These are phyloP conservation scores for Luidia sarsii DNA, from an alignment of 53 echinoderm and acorn worm species.

Conservation along the genomic window DNA sequence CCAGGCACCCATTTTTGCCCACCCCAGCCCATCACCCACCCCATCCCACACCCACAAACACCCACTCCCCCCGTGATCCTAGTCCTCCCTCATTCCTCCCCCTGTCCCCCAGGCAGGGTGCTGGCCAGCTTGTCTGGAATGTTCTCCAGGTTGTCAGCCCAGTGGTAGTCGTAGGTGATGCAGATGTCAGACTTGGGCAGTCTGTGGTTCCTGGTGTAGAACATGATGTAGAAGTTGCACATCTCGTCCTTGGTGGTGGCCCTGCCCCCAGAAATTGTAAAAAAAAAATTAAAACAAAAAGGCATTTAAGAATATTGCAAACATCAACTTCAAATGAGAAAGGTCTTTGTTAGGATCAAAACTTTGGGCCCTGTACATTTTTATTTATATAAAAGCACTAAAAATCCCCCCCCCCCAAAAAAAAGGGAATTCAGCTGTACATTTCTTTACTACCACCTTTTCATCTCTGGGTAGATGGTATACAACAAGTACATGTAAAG, in stretches of 20 bases:
- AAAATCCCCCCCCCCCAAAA: too few species aligned
- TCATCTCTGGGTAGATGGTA: too few species aligned
- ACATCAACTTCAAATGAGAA: too few species aligned
- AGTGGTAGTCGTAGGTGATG: slow-evolving; percentile 64
- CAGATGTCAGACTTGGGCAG: slow-evolving; percentile 62
- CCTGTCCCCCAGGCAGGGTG: slow-evolving; percentile 43
- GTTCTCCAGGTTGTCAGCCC: slow-evolving; percentile 73
- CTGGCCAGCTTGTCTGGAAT: slow-evolving; percentile 84
- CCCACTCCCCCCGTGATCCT: background rate
- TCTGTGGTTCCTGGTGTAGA: slow-evolving; percentile 68
- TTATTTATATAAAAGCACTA: too few species aligned
- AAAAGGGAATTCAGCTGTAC: too few species aligned
- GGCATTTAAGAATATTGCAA: too few species aligned
- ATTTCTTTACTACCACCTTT: too few species aligned
- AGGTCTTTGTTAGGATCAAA: too few species aligned
- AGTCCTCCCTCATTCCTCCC: background rate
- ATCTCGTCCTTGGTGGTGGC: slow-evolving; percentile 87
- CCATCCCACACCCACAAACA: background rate
- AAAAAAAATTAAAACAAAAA: background rate
- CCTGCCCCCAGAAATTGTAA: slow-evolving; percentile 53
- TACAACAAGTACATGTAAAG: too few species aligned
- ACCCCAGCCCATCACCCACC: background rate
- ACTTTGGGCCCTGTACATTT: too few species aligned
- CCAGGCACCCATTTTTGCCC: too few species aligned
- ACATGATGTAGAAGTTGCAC: slow-evolving; percentile 99